Conservation (phyloP, 2,113 vertebrate species). For the Amphiprion percula region DNA sequence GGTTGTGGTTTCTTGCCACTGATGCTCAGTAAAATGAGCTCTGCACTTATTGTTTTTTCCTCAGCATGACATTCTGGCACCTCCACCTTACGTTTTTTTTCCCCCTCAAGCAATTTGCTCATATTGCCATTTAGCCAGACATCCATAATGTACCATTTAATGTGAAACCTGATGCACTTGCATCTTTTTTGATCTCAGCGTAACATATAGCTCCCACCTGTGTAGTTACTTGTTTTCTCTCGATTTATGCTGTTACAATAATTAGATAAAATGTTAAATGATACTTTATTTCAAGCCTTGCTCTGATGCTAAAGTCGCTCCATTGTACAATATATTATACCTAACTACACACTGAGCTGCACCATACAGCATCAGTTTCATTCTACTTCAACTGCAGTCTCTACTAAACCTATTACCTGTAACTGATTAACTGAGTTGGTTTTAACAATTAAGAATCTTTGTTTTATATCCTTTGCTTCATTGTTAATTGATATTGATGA, state of each 20-base stretch:
- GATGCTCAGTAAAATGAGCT: slow-evolving; percentile 19
- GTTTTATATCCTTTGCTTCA: neutral
- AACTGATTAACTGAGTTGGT: too few species aligned
- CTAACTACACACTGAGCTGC: too few species aligned
- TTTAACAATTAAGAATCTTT: too few species aligned
- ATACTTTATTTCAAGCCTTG: too few species aligned
- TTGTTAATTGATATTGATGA: neutral
- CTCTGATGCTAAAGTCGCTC: too few species aligned
- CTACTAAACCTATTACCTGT: too few species aligned
- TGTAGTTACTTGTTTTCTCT: neutral
- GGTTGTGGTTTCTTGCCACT: slow-evolving; percentile 31
- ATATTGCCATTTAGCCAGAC: slow-evolving; percentile 13
- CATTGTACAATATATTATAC: too few species aligned
- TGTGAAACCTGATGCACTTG: neutral
- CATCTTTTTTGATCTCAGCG: neutral
- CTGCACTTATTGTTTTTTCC: slow-evolving; percentile 1
- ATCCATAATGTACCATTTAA: neutral
- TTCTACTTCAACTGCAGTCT: too few species aligned
- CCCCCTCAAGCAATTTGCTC: neutral
- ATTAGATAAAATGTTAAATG: too few species aligned
- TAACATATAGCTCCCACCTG: neutral
- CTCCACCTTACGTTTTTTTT: slow-evolving; percentile 2
- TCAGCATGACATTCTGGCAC: slow-evolving; percentile 32
- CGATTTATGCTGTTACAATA: too few species aligned
- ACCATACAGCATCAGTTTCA: too few species aligned